phyloP scores from a whole-genome alignment of 2,113 vertebrate species.

The Mus spicilegus region DNA sequence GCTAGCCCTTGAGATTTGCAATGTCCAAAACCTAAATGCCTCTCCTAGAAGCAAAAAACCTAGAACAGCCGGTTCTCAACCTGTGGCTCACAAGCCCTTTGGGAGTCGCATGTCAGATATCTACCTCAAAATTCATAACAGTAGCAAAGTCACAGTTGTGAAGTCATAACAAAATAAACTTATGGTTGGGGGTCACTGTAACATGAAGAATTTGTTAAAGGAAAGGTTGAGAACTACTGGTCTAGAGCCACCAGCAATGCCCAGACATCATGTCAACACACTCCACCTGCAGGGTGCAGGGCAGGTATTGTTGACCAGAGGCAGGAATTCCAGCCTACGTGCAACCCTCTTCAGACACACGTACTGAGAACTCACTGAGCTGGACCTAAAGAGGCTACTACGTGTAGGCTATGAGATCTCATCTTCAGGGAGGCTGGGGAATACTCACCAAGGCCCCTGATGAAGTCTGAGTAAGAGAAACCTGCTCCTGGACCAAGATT shows the following conservation, averaged over 20 bases:
- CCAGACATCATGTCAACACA: background rate
- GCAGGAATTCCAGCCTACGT: fast-evolving
- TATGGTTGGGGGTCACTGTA: background rate
- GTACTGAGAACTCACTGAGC: background rate
- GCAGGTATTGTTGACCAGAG: background rate
- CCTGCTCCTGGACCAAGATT: background rate
- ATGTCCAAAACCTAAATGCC: background rate
- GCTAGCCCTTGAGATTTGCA: background rate
- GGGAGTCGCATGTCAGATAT: background rate
- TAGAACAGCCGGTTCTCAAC: background rate
- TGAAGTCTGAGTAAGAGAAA: background rate
- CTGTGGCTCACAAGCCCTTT: background rate
- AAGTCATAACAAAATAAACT: background rate
- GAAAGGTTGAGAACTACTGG: background rate
- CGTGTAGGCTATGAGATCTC: background rate
- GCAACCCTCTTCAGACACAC: background rate
- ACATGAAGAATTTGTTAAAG: too few relatives aligned
- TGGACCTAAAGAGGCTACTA: fast-evolving
- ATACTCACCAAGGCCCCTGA: background rate
- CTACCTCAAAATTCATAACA: background rate
- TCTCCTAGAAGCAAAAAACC: background rate
- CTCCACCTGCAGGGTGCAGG: fast-evolving
- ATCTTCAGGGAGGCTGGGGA: background rate
- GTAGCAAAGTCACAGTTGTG: background rate
- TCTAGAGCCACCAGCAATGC: background rate